These are phyloP conservation scores for Hepsetus odoe DNA, from an alignment of 2,113 vertebrate genomes.

Conservation along the genomic window DNA sequence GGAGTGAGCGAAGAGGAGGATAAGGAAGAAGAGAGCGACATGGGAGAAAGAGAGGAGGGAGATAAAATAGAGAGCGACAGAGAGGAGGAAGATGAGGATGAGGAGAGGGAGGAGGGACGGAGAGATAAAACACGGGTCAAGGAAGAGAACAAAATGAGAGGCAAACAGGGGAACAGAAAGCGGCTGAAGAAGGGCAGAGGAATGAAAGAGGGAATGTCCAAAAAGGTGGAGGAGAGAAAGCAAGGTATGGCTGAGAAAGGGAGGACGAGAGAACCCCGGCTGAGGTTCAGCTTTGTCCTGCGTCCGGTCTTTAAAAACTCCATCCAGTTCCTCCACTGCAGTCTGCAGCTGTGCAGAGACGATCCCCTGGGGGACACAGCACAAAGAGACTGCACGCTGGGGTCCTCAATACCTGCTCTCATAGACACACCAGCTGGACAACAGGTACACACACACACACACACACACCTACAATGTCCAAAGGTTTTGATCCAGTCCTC, in stretches of 20 bases:
- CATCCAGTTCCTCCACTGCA: constrained; percentile 82
- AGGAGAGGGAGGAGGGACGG: background rate
- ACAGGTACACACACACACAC: constrained; percentile 63
- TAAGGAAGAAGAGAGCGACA: background rate
- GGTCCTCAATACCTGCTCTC: constrained; percentile 63
- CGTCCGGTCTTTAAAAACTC: constrained; percentile 72
- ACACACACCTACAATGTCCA: too few species aligned
- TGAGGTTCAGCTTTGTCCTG: constrained; percentile 77
- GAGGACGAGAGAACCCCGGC: background rate
- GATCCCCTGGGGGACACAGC: background rate
- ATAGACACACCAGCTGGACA: constrained; percentile 42
- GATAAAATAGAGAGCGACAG: too few species aligned
- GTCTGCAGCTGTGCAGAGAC: constrained; percentile 67
- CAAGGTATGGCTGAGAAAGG: background rate
- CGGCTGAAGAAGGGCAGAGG: background rate
- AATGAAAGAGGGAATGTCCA: background rate
- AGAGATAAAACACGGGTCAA: too few species aligned
- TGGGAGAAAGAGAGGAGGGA: background rate
- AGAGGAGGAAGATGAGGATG: background rate
- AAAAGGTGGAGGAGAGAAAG: too few species aligned
- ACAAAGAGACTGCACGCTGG: constrained; percentile 47
- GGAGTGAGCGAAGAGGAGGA: background rate
- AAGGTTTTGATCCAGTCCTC: too few species aligned
- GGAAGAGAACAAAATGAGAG: too few species aligned
- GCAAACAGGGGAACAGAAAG: too few species aligned